phyloP scores from a whole-genome alignment of 2,888 invertebrate genomes.

The Serrognathus titanus region DNA sequence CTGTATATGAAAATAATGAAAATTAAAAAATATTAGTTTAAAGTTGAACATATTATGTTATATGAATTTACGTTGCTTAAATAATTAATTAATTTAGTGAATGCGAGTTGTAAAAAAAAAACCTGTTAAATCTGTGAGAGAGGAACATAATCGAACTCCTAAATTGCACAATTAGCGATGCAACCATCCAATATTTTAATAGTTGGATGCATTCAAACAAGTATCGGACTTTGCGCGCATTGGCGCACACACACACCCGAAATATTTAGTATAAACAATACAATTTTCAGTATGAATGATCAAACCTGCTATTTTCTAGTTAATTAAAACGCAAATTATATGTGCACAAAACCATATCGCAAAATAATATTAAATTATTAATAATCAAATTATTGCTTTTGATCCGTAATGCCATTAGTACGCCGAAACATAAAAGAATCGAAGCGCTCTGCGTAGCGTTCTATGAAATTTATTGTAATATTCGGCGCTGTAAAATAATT shows the following conservation, averaged over 20 bases:
- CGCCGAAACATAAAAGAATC: slow-evolving; percentile 13
- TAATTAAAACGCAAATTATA: slow-evolving; percentile 40
- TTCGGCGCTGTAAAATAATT: slow-evolving; percentile 9
- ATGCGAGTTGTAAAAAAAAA: no score
- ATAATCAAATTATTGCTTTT: slow-evolving; percentile 32
- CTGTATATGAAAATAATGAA: no score
- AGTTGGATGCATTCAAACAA: slow-evolving; percentile 12
- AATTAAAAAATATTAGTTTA: no score
- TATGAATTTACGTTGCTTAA: no score
- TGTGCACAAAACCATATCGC: slow-evolving; percentile 33
- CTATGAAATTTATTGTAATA: slow-evolving; percentile 12
- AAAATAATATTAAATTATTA: slow-evolving; percentile 34
- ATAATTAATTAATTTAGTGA: no score
- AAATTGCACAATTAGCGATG: no score
- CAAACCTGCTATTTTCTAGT: slow-evolving; percentile 38
- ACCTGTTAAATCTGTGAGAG: no score
- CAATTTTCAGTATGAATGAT: slow-evolving; percentile 41
- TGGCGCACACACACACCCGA: neutral
- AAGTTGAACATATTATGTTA: no score
- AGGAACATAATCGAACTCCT: no score
- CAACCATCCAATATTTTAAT: slow-evolving; percentile 15
- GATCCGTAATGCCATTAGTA: slow-evolving; percentile 22
- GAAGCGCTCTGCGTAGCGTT: neutral
- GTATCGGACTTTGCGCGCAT: slow-evolving; percentile 5
- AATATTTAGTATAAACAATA: slow-evolving; percentile 19